These are phyloP conservation scores for Paedocypris micromegethes DNA, from an alignment of 2,797 vertebrate genomes.

Conservation along the genomic window DNA sequence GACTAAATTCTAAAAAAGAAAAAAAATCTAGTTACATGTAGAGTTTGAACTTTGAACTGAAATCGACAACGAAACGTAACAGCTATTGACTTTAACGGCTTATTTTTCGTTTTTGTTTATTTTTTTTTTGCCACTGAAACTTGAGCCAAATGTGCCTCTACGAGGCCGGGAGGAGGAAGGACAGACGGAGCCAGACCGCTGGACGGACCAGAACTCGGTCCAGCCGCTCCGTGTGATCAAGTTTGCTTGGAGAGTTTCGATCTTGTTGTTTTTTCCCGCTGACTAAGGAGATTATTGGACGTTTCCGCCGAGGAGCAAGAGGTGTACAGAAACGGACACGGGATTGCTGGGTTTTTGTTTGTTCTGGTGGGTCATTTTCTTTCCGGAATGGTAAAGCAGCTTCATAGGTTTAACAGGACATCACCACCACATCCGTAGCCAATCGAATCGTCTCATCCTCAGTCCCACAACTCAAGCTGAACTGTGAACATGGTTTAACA, in stretches of 20 bases:
- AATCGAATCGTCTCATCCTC: constrained; percentile 90
- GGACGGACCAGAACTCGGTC: constrained; percentile 75
- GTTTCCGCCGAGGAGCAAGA: constrained; percentile 33
- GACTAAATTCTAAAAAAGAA: constrained; percentile 94
- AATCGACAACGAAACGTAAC: constrained; percentile 45
- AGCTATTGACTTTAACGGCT: constrained; percentile 53
- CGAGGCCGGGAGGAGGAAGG: constrained; percentile 91
- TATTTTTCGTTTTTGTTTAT: constrained; percentile 30
- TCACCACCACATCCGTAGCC: constrained; percentile 74
- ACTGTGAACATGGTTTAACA: constrained; percentile 99
- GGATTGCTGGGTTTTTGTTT: neutral
- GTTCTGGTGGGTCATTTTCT: neutral
- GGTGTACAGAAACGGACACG: constrained; percentile 29
- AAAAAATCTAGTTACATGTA: constrained; percentile 78
- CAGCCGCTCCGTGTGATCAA: constrained; percentile 86
- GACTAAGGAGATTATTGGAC: constrained; percentile 22
- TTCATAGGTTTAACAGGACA: constrained; percentile 61
- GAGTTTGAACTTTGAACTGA: constrained; percentile 78
- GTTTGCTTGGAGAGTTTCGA: constrained; percentile 70
- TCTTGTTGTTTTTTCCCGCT: constrained; percentile 43
- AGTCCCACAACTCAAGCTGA: constrained; percentile 98
- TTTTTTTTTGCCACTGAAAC: constrained; percentile 94
- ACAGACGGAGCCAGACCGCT: constrained; percentile 83
- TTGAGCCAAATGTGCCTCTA: constrained; percentile 99
- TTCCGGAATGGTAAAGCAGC: constrained; percentile 67